Evolutionary conservation across 2,888 invertebrate genomes (phyloP).

Genomic region (Fabriciana adippe): DNA sequence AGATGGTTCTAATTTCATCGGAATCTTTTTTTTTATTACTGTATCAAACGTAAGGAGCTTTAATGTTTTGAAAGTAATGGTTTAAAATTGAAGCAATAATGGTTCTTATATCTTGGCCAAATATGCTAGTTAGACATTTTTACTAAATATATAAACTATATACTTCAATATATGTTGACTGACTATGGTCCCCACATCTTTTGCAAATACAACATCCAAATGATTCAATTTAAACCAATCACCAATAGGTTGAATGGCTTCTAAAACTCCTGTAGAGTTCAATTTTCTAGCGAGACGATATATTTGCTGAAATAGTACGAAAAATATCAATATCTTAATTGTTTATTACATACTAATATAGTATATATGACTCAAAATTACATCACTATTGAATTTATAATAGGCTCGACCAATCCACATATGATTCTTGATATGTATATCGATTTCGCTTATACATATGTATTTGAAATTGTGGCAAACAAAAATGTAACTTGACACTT

Average conservation of each 20-base stretch:
- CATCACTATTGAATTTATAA: too few relatives aligned
- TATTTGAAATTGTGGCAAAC: too few relatives aligned
- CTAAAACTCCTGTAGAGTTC: slow-evolving; percentile 56
- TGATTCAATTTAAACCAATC: slow-evolving; percentile 76
- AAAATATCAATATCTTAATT: too few relatives aligned
- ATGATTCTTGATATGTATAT: background rate
- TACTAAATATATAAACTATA: slow-evolving; percentile 59
- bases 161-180: slow-evolving; percentile 61
- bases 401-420: too few relatives aligned
- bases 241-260: slow-evolving; percentile 56
- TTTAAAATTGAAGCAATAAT: background rate
- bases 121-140: slow-evolving; percentile 50
- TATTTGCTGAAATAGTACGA: slow-evolving; percentile 59
- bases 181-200: slow-evolving; percentile 63
- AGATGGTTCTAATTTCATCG: too few relatives aligned
- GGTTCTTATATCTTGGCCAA: background rate
- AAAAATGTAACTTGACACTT: too few relatives aligned
- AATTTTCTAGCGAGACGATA: slow-evolving; percentile 59
- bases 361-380: too few relatives aligned
- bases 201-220: slow-evolving; percentile 71
- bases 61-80: too few relatives aligned
- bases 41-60: too few relatives aligned
- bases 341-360: too few relatives aligned
- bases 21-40: too few relatives aligned
- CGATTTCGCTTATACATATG: too few relatives aligned